phyloP scores from a whole-genome alignment of 2,113 vertebrate genomes.

The Psilopogon haemacephalus region DNA sequence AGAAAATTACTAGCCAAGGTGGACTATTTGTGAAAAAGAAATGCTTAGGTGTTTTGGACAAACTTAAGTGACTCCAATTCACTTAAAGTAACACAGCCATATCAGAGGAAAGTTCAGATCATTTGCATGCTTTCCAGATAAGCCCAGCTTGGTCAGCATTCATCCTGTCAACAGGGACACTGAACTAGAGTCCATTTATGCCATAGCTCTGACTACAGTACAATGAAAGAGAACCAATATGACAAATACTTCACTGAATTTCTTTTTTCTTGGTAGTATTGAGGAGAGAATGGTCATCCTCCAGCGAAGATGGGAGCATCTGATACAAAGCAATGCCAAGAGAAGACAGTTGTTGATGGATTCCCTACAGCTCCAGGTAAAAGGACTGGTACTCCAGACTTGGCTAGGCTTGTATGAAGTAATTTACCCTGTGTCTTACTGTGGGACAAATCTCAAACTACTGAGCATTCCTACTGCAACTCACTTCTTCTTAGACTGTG shows the following conservation, averaged over 20 bases:
- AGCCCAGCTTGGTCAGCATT: not conserved
- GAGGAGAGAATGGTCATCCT: conserved; percentile 72
- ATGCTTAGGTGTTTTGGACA: not conserved
- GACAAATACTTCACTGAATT: not conserved
- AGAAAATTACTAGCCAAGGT: not conserved
- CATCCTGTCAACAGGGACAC: not conserved
- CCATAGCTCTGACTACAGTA: not conserved
- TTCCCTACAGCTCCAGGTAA: conserved; percentile 85
- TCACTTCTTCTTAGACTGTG: not conserved
- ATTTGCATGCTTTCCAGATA: not conserved
- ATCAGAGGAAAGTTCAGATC: not conserved
- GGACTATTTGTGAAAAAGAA: not conserved
- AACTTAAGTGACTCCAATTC: not conserved
- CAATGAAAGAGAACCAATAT: not conserved
- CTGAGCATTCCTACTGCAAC: not conserved
- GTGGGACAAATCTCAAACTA: not conserved
- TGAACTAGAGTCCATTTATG: not conserved
- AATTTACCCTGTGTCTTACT: not conserved
- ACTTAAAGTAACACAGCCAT: not conserved
- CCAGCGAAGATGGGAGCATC: conserved; percentile 58
- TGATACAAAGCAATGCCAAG: conserved; percentile 74
- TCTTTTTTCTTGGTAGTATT: conserved; percentile 71
- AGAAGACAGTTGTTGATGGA: conserved; percentile 75
- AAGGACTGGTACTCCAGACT: not conserved
- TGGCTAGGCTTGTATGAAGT: not conserved